Evolutionary conservation across 2,113 vertebrate species (phyloP).

Genomic region (Procavia capensis): DNA sequence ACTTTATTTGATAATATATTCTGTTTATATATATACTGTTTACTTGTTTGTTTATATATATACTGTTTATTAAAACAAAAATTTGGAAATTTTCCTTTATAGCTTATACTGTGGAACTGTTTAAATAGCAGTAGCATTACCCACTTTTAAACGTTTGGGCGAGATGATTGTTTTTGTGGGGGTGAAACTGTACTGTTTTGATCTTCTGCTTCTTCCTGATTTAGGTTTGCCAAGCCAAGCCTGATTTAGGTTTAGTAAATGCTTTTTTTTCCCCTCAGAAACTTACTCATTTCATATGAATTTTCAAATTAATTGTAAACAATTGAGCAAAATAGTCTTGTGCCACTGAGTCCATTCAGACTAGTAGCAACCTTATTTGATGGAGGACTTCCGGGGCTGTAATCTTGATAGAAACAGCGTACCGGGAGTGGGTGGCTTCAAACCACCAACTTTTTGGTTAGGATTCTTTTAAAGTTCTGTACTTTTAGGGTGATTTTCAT

Average conservation of each 20-base stretch:
- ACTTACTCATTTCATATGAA: not conserved
- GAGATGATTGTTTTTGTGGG: not conserved
- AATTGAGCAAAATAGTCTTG: not conserved
- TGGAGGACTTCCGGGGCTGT: too few relatives aligned
- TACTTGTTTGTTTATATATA: too few relatives aligned
- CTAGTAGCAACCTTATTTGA: too few relatives aligned
- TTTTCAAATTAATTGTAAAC: not conserved
- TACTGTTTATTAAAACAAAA: conserved; percentile 29
- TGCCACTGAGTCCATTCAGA: too few relatives aligned
- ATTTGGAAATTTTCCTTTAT: not conserved
- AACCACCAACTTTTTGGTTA: too few relatives aligned
- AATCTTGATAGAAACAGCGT: too few relatives aligned
- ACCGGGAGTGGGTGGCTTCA: too few relatives aligned
- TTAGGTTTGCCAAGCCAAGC: too few relatives aligned
- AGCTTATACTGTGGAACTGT: not conserved
- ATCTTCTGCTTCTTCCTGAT: not conserved
- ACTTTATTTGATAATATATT: not conserved
- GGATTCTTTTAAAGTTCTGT: not conserved
- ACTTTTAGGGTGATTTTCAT: not conserved
- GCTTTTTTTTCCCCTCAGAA: not conserved
- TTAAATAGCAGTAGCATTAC: not conserved
- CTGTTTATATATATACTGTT: too few relatives aligned
- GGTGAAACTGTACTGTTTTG: not conserved
- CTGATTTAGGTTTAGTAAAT: not conserved
- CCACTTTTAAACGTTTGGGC: not conserved